Evolutionary conservation across 2,888 invertebrate species (phyloP).

Genomic region (Hirtodrosophila histrioides): DNA sequence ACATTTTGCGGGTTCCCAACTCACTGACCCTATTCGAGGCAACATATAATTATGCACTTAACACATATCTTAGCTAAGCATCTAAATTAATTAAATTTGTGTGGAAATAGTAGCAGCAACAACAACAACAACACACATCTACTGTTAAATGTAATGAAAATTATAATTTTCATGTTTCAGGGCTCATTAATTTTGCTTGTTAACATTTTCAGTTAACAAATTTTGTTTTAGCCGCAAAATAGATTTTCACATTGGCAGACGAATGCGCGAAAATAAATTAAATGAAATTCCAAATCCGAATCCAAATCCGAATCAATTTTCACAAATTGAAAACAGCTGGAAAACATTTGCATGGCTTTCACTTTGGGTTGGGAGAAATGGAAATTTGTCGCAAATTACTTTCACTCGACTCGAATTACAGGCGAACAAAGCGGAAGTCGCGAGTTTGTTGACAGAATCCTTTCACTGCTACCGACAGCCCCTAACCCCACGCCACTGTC

Average conservation of each 20-base stretch:
- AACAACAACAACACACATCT: slow-evolving; percentile 11
- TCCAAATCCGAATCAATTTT: slow-evolving; percentile 14
- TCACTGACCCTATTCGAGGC: slow-evolving; percentile 1
- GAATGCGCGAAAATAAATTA: slow-evolving; percentile 5
- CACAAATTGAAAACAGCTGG: slow-evolving; percentile 55
- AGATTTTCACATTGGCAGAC: slow-evolving; percentile 41
- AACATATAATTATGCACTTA: slow-evolving; percentile 71
- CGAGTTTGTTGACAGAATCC: slow-evolving; percentile 63
- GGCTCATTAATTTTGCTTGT: slow-evolving; percentile 77
- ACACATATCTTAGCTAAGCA: slow-evolving; percentile 65
- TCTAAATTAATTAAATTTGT: slow-evolving; percentile 53
- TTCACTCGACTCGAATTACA: slow-evolving; percentile 69
- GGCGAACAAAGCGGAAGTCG: slow-evolving; percentile 45
- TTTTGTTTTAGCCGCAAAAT: slow-evolving; percentile 25
- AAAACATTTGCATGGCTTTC: slow-evolving; percentile 78
- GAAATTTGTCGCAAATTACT: slow-evolving; percentile 79
- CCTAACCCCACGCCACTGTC: too few relatives aligned
- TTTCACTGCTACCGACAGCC: slow-evolving; percentile 51
- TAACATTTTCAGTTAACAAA: slow-evolving; percentile 71
- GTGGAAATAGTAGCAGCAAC: slow-evolving; percentile 20
- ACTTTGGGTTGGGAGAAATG: slow-evolving; percentile 41
- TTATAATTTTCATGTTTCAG: slow-evolving; percentile 57
- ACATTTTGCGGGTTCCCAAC: not conserved
- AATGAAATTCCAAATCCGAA: slow-evolving; percentile 6
- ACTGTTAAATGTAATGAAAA: slow-evolving; percentile 17